Evolutionary conservation across 2,797 vertebrate genomes (phyloP).

Genomic region (Microtus californicus): DNA sequence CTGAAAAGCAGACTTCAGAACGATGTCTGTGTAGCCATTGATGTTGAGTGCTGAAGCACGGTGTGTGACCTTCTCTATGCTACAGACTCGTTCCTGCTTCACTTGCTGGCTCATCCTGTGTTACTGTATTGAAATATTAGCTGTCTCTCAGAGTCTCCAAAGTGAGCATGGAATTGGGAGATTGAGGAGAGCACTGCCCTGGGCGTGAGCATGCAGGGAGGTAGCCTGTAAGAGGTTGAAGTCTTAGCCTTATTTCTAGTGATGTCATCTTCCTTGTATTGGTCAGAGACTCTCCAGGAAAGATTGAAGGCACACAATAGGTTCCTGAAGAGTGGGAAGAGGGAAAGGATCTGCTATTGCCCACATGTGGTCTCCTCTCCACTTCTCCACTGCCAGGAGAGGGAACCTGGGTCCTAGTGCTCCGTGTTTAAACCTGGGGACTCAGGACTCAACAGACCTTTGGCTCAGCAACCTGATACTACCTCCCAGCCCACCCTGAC

Average conservation of each 20-base stretch:
- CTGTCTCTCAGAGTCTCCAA: not conserved
- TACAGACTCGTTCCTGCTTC: not conserved
- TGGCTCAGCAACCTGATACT: not conserved
- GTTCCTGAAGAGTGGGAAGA: not conserved
- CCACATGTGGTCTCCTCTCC: not conserved
- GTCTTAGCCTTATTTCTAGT: not conserved
- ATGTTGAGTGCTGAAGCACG: not conserved
- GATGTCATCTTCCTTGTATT: not conserved
- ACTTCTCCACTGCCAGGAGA: not conserved
- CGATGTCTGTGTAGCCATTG: not conserved
- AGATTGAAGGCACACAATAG: not conserved
- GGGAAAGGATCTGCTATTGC: not conserved
- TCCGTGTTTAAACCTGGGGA: not conserved
- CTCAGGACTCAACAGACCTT: not conserved
- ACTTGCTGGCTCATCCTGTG: not conserved
- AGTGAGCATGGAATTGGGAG: not conserved
- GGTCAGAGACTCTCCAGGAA: not conserved
- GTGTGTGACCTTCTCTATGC: not conserved
- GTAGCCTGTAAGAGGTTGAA: not conserved
- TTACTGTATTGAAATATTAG: not conserved
- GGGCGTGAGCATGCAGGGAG: not conserved
- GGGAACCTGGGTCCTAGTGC: not conserved
- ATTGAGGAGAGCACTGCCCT: not conserved
- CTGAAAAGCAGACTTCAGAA: not conserved
- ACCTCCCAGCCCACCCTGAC: not conserved